These are phyloP conservation scores for Caligus rogercresseyi DNA, from an alignment of 1,140 invertebrate genomes.

Conservation along the genomic window DNA sequence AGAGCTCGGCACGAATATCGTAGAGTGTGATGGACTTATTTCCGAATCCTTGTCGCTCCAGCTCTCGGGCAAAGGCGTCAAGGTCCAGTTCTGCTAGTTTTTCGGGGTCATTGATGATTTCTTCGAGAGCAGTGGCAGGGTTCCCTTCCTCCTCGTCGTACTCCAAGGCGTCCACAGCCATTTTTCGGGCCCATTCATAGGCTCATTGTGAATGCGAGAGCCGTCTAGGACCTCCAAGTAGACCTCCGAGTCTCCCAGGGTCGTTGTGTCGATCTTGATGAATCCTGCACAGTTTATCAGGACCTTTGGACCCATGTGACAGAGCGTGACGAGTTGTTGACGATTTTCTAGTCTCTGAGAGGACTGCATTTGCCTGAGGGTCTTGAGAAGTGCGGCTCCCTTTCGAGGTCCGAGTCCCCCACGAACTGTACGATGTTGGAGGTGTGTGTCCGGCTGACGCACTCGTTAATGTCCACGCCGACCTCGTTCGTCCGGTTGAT, in stretches of 20 bases:
- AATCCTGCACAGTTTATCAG: constrained; percentile 99
- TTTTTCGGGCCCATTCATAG: constrained; percentile 98
- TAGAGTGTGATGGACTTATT: constrained; percentile 95
- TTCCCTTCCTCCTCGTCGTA: constrained; percentile 72
- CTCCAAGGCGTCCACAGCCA: constrained; percentile 97
- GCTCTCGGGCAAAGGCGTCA: constrained; percentile 93
- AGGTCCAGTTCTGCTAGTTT: constrained; percentile 88
- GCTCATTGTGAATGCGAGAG: constrained; percentile 92
- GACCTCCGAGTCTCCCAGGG: constrained; percentile 55
- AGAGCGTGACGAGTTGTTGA: constrained; percentile 80
- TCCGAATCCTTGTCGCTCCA: constrained; percentile 80
- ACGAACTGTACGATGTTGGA: constrained; percentile 89
- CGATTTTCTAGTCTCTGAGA: constrained; percentile 71
- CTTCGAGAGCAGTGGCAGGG: constrained; percentile 85
- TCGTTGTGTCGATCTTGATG: constrained; percentile 93
- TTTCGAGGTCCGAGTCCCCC: constrained; percentile 87
- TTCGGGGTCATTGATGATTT: constrained; percentile 88
- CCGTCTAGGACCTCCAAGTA: constrained; percentile 85
- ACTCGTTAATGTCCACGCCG: constrained; percentile 92
- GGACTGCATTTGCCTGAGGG: constrained; percentile 57
- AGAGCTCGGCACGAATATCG: constrained; percentile 88
- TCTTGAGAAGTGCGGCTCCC: constrained; percentile 68
- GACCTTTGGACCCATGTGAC: constrained; percentile 93
- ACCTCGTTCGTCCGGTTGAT: constrained; percentile 87
- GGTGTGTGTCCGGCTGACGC: constrained; percentile 67